Base-by-base conservation (phyloP, 2,797 vertebrate species). In the Podargus strigoides region DNA sequence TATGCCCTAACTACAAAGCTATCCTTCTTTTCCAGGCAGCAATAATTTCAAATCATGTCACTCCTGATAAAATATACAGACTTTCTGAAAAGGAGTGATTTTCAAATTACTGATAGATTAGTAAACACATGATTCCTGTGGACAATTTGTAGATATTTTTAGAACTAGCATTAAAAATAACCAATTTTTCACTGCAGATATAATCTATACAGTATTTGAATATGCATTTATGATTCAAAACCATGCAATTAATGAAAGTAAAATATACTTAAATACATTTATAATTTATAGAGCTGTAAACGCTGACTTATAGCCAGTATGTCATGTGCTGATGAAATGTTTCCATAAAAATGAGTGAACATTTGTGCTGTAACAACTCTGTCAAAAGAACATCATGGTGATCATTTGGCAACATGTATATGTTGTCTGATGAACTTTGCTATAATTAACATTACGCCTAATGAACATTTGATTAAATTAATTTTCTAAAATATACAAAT, bases 401-500 rank as follows among this genome's bases (percentile, higher is more conserved):
- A 95, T 97, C 79, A 53, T 75, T 97, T 78, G 87, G 94, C 94
- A 96, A 94, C 84, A 93, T 23, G 14, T 95, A 81, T 90, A 85
- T 94, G 87, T 95, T 97, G 94, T 95, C 97, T 95, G 93, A 97
- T 96, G 97, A 97, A 97, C 96, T 93, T 95, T 59, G 10, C 41
- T 95, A 55, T 86, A 97, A 96, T 97, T 97, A 98, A 97, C 96
- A 96, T 96, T 97, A 90, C 94, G 95, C 95, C 86, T 97, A 96
- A 95, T 97, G 97, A 97, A 93, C 94, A 95, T 96, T 97, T 98
- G 96, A 97, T 97, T 97, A 97, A 97, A 97, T 97, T 97, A 96
- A 97, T 97, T 98, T 97, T 90, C 83, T 96, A 96, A 97, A 97
- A 95, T 95, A 97, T 94, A 93, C 90, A 96, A 96, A 94, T 94